Percentiles rank a stretch among this genome's conserved stretches.
These are phyloP conservation scores for Synergus itoensis DNA, from an alignment of 2,888 invertebrate species.

Conservation along the genomic window DNA sequence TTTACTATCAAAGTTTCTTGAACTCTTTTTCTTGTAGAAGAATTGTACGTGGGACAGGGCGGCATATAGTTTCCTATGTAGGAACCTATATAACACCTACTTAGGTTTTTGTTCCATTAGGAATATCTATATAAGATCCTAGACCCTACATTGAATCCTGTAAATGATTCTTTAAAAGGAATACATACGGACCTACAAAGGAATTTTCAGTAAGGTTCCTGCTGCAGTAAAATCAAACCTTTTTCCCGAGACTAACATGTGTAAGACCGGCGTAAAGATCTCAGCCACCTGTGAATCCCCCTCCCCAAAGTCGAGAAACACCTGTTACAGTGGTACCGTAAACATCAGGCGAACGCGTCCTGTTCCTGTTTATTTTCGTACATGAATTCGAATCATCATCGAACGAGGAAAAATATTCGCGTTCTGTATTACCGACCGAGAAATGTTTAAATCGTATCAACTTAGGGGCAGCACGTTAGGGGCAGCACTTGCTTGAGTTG, in stretches of 20 bases:
- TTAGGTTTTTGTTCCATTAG: no score
- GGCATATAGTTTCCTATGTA: no score
- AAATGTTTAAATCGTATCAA: not conserved
- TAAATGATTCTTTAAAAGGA: no score
- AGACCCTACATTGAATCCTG: no score
- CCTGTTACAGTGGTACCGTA: conserved; percentile 59
- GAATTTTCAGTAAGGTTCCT: no score
- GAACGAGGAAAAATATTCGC: conserved; percentile 38
- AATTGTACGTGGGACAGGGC: not conserved
- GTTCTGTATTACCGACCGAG: conserved; percentile 14
- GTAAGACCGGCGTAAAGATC: conserved; percentile 55
- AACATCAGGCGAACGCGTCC: conserved; percentile 55
- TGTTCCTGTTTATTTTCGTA: conserved; percentile 60
- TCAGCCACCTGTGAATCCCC: conserved; percentile 62
- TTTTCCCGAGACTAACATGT: conserved; percentile 51
- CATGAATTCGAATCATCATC: conserved; percentile 56
- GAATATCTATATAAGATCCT: no score
- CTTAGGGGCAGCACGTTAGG: conserved; percentile 37
- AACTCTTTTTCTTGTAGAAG: not conserved
- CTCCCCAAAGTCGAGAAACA: conserved; percentile 57
- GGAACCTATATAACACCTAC: no score
- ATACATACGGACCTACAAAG: no score
- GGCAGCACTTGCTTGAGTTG: conserved; percentile 27
- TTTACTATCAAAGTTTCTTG: conserved; percentile 32
- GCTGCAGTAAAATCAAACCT: conserved; percentile 44